Conservation (phyloP, 1,140 invertebrate species). For the Schlechtendalia chinensis region DNA sequence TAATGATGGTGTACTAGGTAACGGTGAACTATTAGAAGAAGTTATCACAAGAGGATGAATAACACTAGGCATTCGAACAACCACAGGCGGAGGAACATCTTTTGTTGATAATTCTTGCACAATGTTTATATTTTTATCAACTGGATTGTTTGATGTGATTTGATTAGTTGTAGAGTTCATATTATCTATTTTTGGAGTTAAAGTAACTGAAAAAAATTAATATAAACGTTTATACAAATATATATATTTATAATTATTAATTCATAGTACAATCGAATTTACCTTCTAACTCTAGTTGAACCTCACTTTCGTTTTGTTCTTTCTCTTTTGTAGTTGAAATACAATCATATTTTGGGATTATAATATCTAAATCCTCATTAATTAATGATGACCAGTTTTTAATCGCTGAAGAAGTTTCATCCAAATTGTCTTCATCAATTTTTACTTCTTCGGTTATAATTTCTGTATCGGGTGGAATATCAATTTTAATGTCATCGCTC, state of each 20-base stretch:
- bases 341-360: conserved; percentile 33
- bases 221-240: no score
- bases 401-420: conserved; percentile 18
- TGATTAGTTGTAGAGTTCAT: conserved; percentile 19
- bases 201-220: conserved; percentile 40
- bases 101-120: conserved; percentile 21
- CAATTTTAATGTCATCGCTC: neutral
- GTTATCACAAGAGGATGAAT: conserved; percentile 27
- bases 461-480: neutral
- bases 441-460: neutral
- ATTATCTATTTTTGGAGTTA: conserved; percentile 37
- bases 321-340: conserved; percentile 34
- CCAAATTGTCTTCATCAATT: conserved; percentile 16
- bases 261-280: neutral
- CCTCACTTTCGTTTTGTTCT: conserved; percentile 17
- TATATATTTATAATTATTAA: neutral
- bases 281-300: conserved; percentile 39
- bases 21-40: conserved; percentile 32
- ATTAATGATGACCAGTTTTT: conserved; percentile 31
- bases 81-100: neutral
- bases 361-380: conserved; percentile 10
- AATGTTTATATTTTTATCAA: neutral
- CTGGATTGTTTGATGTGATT: neutral
- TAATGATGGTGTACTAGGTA: conserved; percentile 14
- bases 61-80: conserved; percentile 8